phyloP scores from a whole-genome alignment of 2,113 vertebrate species.

The Sylvia atricapilla region DNA sequence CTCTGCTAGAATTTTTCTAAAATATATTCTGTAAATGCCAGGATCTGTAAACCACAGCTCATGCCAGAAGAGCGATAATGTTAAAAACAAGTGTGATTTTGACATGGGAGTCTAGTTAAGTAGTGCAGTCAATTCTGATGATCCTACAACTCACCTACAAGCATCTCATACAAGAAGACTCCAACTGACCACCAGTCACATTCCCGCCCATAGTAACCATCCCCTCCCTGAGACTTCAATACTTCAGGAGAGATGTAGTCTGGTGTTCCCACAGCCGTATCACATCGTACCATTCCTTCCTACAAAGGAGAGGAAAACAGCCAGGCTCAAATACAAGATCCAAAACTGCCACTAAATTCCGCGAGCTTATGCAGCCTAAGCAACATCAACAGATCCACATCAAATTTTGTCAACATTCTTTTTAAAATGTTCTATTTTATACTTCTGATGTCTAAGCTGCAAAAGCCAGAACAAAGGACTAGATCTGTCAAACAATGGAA shows the following conservation, averaged over 20 bases:
- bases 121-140: background rate
- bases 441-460: background rate
- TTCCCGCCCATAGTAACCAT: conserved; percentile 96
- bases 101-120: background rate
- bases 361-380: background rate
- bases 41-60: background rate
- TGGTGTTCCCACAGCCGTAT: conserved; percentile 96
- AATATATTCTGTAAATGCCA: background rate
- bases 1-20: background rate
- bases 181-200: conserved; percentile 99
- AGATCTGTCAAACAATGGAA: background rate
- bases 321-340: background rate
- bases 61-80: background rate
- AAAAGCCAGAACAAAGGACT: background rate
- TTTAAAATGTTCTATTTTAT: background rate
- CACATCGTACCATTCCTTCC: conserved; percentile 99
- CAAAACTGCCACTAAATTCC: background rate
- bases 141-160: conserved; percentile 88
- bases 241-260: conserved; percentile 99
- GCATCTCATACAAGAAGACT: conserved; percentile 98
- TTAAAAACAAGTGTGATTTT: background rate
- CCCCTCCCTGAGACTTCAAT: conserved; percentile 96
- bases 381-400: background rate
- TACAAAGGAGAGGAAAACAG: conserved; percentile 39
- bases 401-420: background rate